These are phyloP conservation scores for Saguinus imperator DNA, from an alignment of 2,113 vertebrate genomes.

Conservation along the genomic window DNA sequence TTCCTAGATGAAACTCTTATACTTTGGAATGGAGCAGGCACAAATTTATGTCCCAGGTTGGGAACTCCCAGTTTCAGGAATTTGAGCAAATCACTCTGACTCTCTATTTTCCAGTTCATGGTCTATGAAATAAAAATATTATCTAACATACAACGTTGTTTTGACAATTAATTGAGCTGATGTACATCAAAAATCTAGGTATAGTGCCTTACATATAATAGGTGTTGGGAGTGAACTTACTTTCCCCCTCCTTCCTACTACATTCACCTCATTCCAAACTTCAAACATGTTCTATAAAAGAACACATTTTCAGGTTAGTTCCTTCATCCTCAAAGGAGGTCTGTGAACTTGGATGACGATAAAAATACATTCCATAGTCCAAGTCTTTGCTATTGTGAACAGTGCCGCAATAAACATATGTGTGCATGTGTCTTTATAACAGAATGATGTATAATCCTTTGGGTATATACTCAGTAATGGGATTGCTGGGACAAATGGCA, in stretches of 20 bases:
- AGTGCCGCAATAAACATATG: no score
- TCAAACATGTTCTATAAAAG: background rate
- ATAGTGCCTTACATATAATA: background rate
- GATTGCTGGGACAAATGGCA: no score
- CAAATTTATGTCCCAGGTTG: no score
- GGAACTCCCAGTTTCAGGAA: background rate
- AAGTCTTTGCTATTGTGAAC: no score
- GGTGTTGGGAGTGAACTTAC: background rate
- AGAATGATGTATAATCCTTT: no score
- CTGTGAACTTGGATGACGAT: background rate
- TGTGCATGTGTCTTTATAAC: no score
- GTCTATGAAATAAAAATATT: background rate
- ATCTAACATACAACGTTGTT: background rate
- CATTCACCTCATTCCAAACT: background rate
- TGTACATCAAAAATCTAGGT: background rate
- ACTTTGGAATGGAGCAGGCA: background rate
- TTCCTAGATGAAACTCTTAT: background rate
- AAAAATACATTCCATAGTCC: background rate
- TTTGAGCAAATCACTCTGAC: slow-evolving; percentile 10
- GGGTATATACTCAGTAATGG: no score
- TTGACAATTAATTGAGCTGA: background rate
- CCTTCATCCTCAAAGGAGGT: background rate
- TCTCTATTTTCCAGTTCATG: background rate
- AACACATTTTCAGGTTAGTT: background rate
- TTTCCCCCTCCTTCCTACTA: background rate